Evolutionary conservation across 1,140 invertebrate genomes (phyloP).

Genomic region (Hormaphis cornu): DNA sequence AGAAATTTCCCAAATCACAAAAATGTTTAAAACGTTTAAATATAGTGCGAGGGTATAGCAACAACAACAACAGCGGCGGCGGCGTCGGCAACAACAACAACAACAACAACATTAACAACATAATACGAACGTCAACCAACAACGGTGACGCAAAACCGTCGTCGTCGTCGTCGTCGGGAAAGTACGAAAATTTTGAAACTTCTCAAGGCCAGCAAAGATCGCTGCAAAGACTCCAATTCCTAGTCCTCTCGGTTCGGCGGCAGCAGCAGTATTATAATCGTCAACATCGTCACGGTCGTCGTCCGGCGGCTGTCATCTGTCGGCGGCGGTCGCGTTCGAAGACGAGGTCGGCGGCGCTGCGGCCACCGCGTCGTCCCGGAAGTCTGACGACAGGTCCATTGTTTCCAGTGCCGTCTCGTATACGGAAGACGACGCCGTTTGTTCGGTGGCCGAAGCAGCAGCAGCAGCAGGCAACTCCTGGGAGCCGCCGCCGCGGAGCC

Average conservation of each 20-base stretch:
- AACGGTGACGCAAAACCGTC: not conserved
- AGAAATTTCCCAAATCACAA: too few species aligned
- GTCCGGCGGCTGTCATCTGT: conserved; percentile 19
- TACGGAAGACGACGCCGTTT: conserved; percentile 41
- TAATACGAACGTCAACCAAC: not conserved
- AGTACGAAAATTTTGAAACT: not conserved
- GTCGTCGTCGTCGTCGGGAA: not conserved
- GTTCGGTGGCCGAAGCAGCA: conserved; percentile 38
- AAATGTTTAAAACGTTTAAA: too few species aligned
- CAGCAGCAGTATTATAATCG: too few species aligned
- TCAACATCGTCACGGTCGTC: too few species aligned
- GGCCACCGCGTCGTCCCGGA: not conserved
- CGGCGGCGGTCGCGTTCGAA: too few species aligned
- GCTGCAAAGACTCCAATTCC: not conserved
- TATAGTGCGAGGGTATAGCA: too few species aligned
- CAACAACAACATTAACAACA: too few species aligned
- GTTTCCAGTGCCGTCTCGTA: conserved; percentile 42
- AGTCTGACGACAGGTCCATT: not conserved
- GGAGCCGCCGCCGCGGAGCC: conserved; percentile 45
- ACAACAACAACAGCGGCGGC: not conserved
- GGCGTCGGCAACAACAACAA: not conserved
- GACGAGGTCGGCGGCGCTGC: too few species aligned
- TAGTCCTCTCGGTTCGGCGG: not conserved
- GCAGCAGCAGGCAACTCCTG: conserved; percentile 37
- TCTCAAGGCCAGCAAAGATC: not conserved